Conservation (phyloP, 2,888 invertebrate species). For the Cephonodes hylas region DNA sequence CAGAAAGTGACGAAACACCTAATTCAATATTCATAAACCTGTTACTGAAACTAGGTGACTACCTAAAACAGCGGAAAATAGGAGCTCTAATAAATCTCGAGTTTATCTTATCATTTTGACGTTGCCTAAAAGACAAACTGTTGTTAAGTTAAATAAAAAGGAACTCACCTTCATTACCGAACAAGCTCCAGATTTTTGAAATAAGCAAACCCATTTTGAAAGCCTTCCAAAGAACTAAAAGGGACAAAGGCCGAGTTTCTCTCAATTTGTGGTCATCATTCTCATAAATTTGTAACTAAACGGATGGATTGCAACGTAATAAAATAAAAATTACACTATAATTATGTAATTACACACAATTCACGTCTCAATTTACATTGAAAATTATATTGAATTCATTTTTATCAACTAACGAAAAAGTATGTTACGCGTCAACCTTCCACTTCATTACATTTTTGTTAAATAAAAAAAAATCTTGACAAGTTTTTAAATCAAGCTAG, state of each 20-base stretch:
- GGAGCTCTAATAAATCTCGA: conserved; percentile 16
- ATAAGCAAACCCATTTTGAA: conserved; percentile 92
- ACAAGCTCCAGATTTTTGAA: conserved; percentile 96
- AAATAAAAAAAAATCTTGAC: not conserved
- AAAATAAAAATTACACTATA: not conserved
- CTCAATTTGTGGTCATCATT: conserved; percentile 12
- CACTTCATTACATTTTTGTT: not conserved
- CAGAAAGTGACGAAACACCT: not conserved
- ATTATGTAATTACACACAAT: conserved; percentile 17
- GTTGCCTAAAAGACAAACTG: conserved; percentile 9
- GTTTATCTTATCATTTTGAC: conserved; percentile 27
- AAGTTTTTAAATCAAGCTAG: not conserved
- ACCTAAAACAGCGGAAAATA: conserved; percentile 7
- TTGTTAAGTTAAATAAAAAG: not conserved
- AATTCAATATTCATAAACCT: not conserved
- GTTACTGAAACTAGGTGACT: not conserved
- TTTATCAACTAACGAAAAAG: conserved; percentile 22
- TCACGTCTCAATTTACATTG: conserved; percentile 25
- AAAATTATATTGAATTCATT: conserved; percentile 25
- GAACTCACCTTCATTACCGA: conserved; percentile 95
- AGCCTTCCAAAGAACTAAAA: conserved; percentile 5
- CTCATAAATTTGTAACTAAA: conserved; percentile 5
- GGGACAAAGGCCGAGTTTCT: conserved; percentile 11
- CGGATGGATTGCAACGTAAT: not conserved
- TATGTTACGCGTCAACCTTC: conserved; percentile 23